phyloP scores from a whole-genome alignment of 2,888 invertebrate genomes.

The Belgica antarctica region DNA sequence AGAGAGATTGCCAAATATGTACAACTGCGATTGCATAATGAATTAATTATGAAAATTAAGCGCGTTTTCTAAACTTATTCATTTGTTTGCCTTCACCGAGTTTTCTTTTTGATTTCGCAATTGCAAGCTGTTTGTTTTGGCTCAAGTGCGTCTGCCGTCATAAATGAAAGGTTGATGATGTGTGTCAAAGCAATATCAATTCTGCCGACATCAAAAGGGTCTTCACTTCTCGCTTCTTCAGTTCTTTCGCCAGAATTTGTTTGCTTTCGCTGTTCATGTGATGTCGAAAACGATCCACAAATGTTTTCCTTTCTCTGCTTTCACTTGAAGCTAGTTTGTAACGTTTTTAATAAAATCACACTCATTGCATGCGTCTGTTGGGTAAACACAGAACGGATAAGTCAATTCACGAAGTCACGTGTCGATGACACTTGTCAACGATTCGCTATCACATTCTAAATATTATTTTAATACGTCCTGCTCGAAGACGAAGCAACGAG shows the following conservation, averaged over 20 bases:
- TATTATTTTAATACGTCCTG: constrained; percentile 31
- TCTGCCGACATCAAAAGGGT: constrained; percentile 2
- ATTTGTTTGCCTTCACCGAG: constrained; percentile 2
- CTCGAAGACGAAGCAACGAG: not conserved
- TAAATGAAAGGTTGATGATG: not conserved
- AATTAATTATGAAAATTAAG: constrained; percentile 18
- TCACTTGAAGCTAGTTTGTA: too few relatives aligned
- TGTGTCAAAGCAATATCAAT: constrained; percentile 1
- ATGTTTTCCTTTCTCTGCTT: constrained; percentile 38
- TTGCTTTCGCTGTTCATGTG: constrained; percentile 21
- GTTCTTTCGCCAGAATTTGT: constrained; percentile 11
- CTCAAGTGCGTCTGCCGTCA: not conserved
- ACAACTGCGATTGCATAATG: not conserved
- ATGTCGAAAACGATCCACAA: constrained; percentile 37
- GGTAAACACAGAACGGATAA: constrained; percentile 30
- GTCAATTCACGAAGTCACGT: constrained; percentile 41
- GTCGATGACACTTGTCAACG: constrained; percentile 40
- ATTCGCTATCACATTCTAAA: constrained; percentile 23
- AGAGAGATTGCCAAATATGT: constrained; percentile 12
- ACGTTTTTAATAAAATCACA: constrained; percentile 35
- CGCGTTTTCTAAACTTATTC: not conserved
- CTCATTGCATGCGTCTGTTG: constrained; percentile 22
- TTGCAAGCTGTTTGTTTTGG: not conserved
- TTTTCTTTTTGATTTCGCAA: not conserved
- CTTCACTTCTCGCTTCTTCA: not conserved